Percentiles rank a stretch among this genome's conserved stretches.
phyloP scores from a whole-genome alignment of 2,113 vertebrate species.

The Eretmochelys imbricata region DNA sequence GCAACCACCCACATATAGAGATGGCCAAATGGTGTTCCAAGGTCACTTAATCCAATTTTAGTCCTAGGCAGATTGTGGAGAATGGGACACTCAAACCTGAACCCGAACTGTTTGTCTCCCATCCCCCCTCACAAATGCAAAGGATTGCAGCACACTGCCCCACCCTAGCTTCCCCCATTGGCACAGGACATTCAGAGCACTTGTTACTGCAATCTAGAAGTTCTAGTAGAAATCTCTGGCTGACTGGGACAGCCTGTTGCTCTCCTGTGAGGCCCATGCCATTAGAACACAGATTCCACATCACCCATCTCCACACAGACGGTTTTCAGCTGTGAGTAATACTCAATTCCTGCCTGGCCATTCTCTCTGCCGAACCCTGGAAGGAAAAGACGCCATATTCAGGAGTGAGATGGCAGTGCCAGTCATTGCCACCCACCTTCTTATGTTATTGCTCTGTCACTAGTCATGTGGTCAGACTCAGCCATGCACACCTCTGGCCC shows the following conservation, averaged over 20 bases:
- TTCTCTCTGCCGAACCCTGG: constrained; percentile 97
- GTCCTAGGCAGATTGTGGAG: background rate
- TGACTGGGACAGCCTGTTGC: background rate
- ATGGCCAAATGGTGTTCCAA: background rate
- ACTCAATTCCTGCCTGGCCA: constrained; percentile 89
- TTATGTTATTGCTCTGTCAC: accelerated
- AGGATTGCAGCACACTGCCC: background rate
- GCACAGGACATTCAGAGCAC: background rate
- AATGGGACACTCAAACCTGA: background rate
- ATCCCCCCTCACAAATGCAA: background rate
- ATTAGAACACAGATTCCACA: constrained; percentile 87
- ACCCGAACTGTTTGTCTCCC: accelerated
- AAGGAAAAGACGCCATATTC: background rate
- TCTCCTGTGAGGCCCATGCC: background rate
- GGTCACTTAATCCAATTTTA: background rate
- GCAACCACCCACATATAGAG: background rate
- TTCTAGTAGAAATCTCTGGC: background rate
- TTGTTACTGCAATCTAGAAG: background rate
- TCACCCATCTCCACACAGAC: constrained; percentile 96
- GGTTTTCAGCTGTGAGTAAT: constrained; percentile 95
- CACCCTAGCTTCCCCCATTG: accelerated
- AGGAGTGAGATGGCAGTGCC: background rate
- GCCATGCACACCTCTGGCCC: background rate
- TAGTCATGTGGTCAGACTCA: accelerated
- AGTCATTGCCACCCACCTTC: background rate